Percentiles rank a stretch among this genome's conserved stretches.
These are phyloP conservation scores for Grammomys surdaster DNA, from an alignment of 2,113 vertebrate species.

Conservation along the genomic window DNA sequence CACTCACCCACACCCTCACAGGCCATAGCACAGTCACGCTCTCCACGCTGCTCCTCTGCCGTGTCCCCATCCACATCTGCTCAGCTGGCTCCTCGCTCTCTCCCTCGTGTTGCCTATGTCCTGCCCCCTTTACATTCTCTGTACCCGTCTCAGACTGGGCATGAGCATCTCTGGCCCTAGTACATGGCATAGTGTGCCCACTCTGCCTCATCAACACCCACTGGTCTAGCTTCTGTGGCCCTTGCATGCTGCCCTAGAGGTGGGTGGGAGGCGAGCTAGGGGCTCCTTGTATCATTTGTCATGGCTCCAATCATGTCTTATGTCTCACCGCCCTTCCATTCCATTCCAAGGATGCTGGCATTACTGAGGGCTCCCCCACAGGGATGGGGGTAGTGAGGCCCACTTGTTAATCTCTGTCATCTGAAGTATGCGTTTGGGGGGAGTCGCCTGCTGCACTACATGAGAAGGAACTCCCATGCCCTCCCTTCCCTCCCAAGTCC, in stretches of 20 bases:
- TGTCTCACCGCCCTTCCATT: neutral
- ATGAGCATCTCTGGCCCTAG: neutral
- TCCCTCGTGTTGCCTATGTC: neutral
- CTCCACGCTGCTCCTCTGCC: neutral
- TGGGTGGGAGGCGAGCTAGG: constrained; percentile 62
- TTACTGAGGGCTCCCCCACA: constrained; percentile 53
- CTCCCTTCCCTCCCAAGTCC: constrained; percentile 35
- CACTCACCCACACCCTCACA: constrained; percentile 58
- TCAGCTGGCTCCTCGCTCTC: neutral
- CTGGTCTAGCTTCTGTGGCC: constrained; percentile 55
- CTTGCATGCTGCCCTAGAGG: constrained; percentile 77
- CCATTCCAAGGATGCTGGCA: neutral
- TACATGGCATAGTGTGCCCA: neutral
- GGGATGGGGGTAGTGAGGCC: constrained; percentile 42
- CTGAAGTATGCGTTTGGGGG: constrained; percentile 61
- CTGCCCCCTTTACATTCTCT: neutral
- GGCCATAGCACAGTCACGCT: constrained; percentile 51
- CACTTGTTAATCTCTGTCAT: constrained; percentile 56
- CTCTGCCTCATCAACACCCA: constrained; percentile 25
- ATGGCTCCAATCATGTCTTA: neutral
- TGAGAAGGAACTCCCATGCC: constrained; percentile 63
- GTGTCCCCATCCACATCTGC: neutral
- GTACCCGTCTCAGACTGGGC: neutral
- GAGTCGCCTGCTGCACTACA: constrained; percentile 63
- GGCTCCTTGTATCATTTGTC: neutral